These are phyloP conservation scores for Penaeus chinensis DNA, from an alignment of 1,140 invertebrate species.

Conservation along the genomic window DNA sequence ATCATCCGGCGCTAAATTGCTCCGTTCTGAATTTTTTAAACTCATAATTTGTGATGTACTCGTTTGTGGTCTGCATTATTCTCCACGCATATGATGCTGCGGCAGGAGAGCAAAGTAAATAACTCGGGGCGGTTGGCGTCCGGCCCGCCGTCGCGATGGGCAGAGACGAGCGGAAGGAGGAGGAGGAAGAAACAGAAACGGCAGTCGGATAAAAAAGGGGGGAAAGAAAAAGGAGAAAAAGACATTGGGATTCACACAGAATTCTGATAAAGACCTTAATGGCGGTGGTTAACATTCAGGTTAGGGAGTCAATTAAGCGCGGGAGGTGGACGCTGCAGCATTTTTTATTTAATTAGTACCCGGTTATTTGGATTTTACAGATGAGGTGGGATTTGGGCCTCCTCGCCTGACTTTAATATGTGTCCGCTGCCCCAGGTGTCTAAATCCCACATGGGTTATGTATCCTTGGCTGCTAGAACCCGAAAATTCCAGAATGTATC, in stretches of 20 bases:
- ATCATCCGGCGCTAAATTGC: constrained; percentile 45
- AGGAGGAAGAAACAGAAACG: no score
- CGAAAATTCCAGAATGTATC: no score
- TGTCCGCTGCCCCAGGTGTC: no score
- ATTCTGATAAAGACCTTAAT: background rate
- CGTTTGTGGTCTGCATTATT: constrained; percentile 23
- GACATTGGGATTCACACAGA: constrained; percentile 4
- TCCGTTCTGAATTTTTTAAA: constrained; percentile 46
- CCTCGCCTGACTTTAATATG: background rate
- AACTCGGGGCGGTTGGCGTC: background rate
- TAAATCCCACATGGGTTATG: no score
- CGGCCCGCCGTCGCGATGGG: no score
- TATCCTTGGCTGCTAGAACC: no score
- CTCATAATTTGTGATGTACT: constrained; percentile 32
- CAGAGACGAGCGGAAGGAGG: no score
- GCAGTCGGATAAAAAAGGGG: no score
- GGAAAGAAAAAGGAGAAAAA: background rate
- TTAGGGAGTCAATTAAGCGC: background rate
- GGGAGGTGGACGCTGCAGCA: background rate
- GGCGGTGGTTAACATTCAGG: background rate
- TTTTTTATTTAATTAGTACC: constrained; percentile 14
- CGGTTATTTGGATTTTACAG: background rate
- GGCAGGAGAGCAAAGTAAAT: constrained; percentile 22
- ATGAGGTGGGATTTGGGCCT: background rate
- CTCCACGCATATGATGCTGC: constrained; percentile 34